Evolutionary conservation across 1,140 invertebrate genomes (phyloP).

Genomic region (Drosophila bipectinata): DNA sequence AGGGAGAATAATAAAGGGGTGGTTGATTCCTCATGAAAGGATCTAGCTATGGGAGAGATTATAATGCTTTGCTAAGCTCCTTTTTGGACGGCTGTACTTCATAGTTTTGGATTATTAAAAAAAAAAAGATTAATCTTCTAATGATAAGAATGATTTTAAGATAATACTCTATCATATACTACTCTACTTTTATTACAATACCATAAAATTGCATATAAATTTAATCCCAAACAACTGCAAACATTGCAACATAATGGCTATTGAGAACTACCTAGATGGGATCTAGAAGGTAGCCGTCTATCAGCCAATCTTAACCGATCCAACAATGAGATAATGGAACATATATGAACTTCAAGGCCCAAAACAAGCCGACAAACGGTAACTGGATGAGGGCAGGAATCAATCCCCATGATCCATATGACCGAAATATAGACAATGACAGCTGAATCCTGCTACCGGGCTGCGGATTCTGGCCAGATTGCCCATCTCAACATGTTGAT

Average conservation of each 20-base stretch:
- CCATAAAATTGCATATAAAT: not conserved
- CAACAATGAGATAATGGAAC: conserved; percentile 78
- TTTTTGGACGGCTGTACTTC: not conserved
- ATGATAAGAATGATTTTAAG: too few relatives aligned
- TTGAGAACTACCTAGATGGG: conserved; percentile 24
- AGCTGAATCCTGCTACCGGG: conserved; percentile 49
- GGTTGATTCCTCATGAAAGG: conserved; percentile 1
- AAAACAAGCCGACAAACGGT: conserved; percentile 63
- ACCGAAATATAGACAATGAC: conserved; percentile 55
- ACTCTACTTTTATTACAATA: not conserved
- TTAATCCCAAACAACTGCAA: conserved; percentile 54
- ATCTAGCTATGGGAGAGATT: not conserved
- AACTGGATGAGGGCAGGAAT: conserved; percentile 61
- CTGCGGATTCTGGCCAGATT: conserved; percentile 25
- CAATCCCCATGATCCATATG: conserved; percentile 48
- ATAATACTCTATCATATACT: too few relatives aligned
- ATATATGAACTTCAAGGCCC: conserved; percentile 72
- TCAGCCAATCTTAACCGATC: conserved; percentile 67
- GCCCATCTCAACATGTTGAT: conserved; percentile 67
- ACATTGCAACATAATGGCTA: conserved; percentile 43
- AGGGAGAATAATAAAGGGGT: conserved; percentile 5
- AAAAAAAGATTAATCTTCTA: too few relatives aligned
- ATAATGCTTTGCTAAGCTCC: not conserved
- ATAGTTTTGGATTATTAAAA: not conserved
- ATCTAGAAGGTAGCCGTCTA: conserved; percentile 48